A percentile compares a stretch with the other conserved stretches of the same genome.
phyloP scores from a whole-genome alignment of 2,888 invertebrate species.

The Thelaira solivaga region DNA sequence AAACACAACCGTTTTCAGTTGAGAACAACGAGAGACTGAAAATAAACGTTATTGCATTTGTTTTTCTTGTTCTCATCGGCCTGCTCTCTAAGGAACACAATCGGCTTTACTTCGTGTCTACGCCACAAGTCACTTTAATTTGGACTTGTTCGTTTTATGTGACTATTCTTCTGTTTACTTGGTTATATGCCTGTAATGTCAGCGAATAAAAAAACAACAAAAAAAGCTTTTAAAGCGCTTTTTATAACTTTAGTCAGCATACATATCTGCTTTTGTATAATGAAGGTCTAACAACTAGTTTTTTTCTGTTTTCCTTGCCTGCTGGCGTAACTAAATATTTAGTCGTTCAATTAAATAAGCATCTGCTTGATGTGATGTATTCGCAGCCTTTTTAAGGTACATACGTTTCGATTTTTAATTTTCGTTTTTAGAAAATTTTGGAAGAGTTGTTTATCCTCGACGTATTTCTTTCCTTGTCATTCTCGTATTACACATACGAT shows the following conservation, averaged over 20 bases:
- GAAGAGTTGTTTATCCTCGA: too few species aligned
- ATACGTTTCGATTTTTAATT: too few species aligned
- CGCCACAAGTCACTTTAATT: slow-evolving; percentile 25
- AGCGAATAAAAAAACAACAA: neutral
- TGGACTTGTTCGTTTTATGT: slow-evolving; percentile 34
- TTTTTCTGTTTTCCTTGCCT: slow-evolving; percentile 29
- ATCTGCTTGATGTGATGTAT: too few species aligned
- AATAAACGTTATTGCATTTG: slow-evolving; percentile 29
- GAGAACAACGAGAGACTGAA: slow-evolving; percentile 53
- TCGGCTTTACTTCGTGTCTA: slow-evolving; percentile 32
- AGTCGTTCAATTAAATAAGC: too few species aligned
- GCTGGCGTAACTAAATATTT: neutral
- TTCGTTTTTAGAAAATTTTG: too few species aligned
- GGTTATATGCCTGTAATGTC: neutral
- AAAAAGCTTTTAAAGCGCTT: slow-evolving; percentile 60
- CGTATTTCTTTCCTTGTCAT: too few species aligned
- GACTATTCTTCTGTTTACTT: neutral
- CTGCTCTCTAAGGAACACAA: slow-evolving; percentile 30
- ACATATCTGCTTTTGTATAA: slow-evolving; percentile 1
- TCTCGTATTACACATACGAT: too few species aligned
- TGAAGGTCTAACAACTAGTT: slow-evolving; percentile 48
- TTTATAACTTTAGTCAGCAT: slow-evolving; percentile 17
- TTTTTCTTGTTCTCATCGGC: slow-evolving; percentile 33
- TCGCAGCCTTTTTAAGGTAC: too few species aligned
- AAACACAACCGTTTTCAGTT: slow-evolving; percentile 56